These are phyloP conservation scores for Himalopsyche tibetana DNA, from an alignment of 2,888 invertebrate genomes.

Conservation along the genomic window DNA sequence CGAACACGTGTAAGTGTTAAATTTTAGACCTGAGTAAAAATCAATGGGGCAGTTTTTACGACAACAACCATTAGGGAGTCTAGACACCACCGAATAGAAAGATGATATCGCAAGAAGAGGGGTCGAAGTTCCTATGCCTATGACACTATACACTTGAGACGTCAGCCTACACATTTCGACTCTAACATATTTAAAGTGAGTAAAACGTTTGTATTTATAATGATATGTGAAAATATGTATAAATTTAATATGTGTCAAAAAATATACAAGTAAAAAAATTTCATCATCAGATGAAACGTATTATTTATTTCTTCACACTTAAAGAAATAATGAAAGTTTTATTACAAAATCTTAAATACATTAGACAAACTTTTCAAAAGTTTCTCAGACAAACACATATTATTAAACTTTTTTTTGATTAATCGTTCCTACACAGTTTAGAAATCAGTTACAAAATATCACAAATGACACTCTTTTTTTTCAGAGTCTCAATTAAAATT, in stretches of 20 bases:
- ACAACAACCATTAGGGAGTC: conserved; percentile 60
- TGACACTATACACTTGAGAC: conserved; percentile 16
- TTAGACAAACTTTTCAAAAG: too few species aligned
- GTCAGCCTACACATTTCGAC: background rate
- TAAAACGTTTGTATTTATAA: background rate
- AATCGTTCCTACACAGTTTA: too few species aligned
- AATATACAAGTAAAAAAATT: background rate
- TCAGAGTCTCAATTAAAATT: too few species aligned
- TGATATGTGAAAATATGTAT: background rate
- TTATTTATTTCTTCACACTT: background rate
- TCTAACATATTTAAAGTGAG: background rate
- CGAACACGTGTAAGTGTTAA: conserved; percentile 57
- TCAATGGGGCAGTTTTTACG: conserved; percentile 56
- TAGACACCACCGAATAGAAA: conserved; percentile 54
- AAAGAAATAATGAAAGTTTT: too few species aligned
- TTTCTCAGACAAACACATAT: too few species aligned
- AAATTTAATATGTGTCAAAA: conserved; percentile 11
- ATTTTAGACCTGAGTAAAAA: conserved; percentile 56
- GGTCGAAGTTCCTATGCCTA: conserved; percentile 2
- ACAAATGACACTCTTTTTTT: too few species aligned
- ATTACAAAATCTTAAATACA: too few species aligned
- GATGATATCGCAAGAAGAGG: conserved; percentile 9
- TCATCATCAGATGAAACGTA: background rate
- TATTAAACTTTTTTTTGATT: too few species aligned
- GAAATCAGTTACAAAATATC: too few species aligned